Evolutionary conservation across 2,888 invertebrate species (phyloP), one percentile per base, ranked within the genome.

Genomic region (Lepidocyrtinus sp.): DNA sequence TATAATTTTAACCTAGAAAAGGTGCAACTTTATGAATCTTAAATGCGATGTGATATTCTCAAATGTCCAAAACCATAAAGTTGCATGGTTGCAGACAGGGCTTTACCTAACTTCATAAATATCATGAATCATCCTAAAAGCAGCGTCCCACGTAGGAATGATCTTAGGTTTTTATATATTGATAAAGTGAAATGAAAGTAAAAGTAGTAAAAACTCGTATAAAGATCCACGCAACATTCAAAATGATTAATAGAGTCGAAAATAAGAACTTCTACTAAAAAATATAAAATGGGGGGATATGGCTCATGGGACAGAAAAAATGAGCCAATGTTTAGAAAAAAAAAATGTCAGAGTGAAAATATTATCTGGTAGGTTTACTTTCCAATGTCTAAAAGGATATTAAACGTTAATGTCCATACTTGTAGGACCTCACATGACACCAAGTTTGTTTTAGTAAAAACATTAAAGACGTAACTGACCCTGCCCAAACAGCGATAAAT

Each of bases 391-490:
- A 50, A 17, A 50, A 17, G 50, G 50, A 50, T 17, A 50, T 50
- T 50, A 50, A 50, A 7, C 17, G 12, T 17, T 50, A 15, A 50
- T 50, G 50, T 17, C 50, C 50, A 50, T n/a, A n/a, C 50, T 50
- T 50, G n/a, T 50, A 17, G 50, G 50, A 2, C 15, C 12, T 50
- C 12, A 12, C 50, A 50, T 50, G 50, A 50, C 15, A 12, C n/a
- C 12, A 2, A 36, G 50, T 50, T 50, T 36, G 36, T 36, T 36
- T 12, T 50, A n/a, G n/a, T 50, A 55, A 69, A 55, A 24, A n/a
- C n/a, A n/a, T n/a, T n/a, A n/a, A n/a, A 25, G 27, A 24, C 69
- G 75, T 68, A 70, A 80, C 80, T 80, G 74, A 80, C 80, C 80
- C 80, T 61, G 80, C 75, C 69, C 70, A 80, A 62, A n/a, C 64